phyloP scores from a whole-genome alignment of 2,888 invertebrate species.

The Papilio gigon region DNA sequence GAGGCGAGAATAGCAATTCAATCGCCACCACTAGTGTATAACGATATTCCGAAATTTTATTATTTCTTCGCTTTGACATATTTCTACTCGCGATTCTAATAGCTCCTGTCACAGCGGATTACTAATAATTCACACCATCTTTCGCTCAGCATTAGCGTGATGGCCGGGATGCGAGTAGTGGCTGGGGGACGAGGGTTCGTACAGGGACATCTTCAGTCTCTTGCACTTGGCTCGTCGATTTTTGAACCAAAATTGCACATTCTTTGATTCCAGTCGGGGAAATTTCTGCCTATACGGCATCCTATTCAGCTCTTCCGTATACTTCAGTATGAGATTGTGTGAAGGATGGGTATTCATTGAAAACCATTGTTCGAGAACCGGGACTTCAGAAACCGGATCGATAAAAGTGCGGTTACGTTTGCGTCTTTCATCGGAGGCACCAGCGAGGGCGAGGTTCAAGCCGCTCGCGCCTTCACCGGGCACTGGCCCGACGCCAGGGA shows the following conservation, averaged over 20 bases:
- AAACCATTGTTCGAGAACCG: constrained; percentile 97
- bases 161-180: constrained; percentile 83
- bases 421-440: constrained; percentile 91
- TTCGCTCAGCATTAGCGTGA: constrained; percentile 81
- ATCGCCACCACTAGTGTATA: not conserved
- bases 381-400: constrained; percentile 99
- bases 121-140: constrained; percentile 65
- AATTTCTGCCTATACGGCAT: constrained; percentile 99
- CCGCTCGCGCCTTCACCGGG: constrained; percentile 83
- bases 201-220: constrained; percentile 94
- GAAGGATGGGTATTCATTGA: constrained; percentile 99
- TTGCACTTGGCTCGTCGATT: constrained; percentile 99
- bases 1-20: too few relatives aligned
- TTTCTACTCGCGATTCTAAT: not conserved
- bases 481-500: constrained; percentile 79
- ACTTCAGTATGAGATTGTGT: constrained; percentile 98
- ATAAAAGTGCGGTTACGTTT: constrained; percentile 99
- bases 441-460: constrained; percentile 84
- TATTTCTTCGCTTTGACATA: not conserved
- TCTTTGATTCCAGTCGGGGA: constrained; percentile 98
- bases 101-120: not conserved
- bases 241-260: constrained; percentile 99
- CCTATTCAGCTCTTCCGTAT: constrained; percentile 97
- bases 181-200: constrained; percentile 87
- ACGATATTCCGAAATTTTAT: not conserved